Evolutionary conservation across 2,888 invertebrate species (phyloP).

Genomic region (Formica aserva): DNA sequence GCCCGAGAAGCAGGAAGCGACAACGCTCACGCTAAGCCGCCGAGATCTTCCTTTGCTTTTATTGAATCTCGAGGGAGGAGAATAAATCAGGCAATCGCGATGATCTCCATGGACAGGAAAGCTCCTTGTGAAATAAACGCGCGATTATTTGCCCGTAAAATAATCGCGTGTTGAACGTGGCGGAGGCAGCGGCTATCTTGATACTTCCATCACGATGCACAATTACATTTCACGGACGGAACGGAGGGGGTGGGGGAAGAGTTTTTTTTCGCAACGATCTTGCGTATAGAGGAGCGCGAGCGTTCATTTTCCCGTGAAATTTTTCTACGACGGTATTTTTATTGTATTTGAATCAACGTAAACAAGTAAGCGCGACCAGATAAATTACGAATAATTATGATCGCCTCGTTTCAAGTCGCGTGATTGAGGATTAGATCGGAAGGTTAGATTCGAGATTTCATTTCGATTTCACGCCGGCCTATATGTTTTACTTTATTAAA

Average conservation of each 20-base stretch:
- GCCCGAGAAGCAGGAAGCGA: slow-evolving; percentile 32
- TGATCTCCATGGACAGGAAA: not conserved
- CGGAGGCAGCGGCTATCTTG: slow-evolving; percentile 6
- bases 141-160: slow-evolving; percentile 42
- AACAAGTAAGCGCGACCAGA: not conserved
- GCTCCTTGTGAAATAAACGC: not conserved
- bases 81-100: slow-evolving; percentile 31
- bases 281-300: not conserved
- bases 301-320: not conserved
- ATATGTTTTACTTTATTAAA: not conserved
- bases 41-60: slow-evolving; percentile 1
- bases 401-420: not conserved
- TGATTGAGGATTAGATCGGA: not conserved
- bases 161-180: slow-evolving; percentile 28
- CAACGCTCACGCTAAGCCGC: not conserved
- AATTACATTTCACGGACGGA: slow-evolving; percentile 1
- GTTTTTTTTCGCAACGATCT: slow-evolving; percentile 13
- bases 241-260: not conserved
- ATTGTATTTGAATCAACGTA: slow-evolving; percentile 11
- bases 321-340: not conserved
- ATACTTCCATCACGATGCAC: not conserved
- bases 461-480: not conserved
- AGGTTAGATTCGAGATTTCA: not conserved
- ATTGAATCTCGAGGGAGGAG: not conserved
- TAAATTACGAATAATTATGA: not conserved